Evolutionary conservation across 2,888 invertebrate species (phyloP), one percentile per base, ranked within the genome.

Genomic region (Eupithecia vulgata): DNA sequence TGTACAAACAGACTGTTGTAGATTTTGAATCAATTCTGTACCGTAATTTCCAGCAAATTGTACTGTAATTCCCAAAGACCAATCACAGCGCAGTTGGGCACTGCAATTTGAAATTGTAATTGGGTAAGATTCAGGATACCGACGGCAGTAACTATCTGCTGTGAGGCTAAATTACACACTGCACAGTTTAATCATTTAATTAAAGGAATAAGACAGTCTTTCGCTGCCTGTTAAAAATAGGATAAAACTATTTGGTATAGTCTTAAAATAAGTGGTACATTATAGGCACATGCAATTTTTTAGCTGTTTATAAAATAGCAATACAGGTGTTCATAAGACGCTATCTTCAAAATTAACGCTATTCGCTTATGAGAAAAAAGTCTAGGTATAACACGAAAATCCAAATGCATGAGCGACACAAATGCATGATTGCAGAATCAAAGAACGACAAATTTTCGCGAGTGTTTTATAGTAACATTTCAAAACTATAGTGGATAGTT

Each of bases 51-150:
- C 5, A 57, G 25, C 13, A 25, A 64, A n/a, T 64, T 0, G 62
- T 10, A 37, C 61, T 42, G 57, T 45, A 57, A 71, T 37, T n/a
- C n/a, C 21, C 64, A 37, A 35, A 37, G 37, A 37, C 57, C 71
- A 68, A 74, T 73, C 65, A 65, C 35, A 13, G 45, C 42, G 62
- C 21, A 73, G 64, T 67, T 30, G 65, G 68, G 40, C 42, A 61
- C 64, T 59, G 61, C 66, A 68, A 74, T 76, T 72, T 74, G 73
- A 70, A 73, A 72, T 74, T 57, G 72, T 72, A 74, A 76, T 71
- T 70, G 68, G 65, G 17, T 52, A 57, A 30, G 34, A 40, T 34
- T 59, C 45, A 21, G 25, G 5, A n/a, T 52, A 25, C 13, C 37
- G 25, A n/a, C 65, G 21, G 61, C 34, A 40, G 42, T 67, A 66